Percentiles rank a stretch among this genome's conserved stretches.
Conservation (phyloP, 1,140 invertebrate species). For the Drosophila quadrilineata region DNA sequence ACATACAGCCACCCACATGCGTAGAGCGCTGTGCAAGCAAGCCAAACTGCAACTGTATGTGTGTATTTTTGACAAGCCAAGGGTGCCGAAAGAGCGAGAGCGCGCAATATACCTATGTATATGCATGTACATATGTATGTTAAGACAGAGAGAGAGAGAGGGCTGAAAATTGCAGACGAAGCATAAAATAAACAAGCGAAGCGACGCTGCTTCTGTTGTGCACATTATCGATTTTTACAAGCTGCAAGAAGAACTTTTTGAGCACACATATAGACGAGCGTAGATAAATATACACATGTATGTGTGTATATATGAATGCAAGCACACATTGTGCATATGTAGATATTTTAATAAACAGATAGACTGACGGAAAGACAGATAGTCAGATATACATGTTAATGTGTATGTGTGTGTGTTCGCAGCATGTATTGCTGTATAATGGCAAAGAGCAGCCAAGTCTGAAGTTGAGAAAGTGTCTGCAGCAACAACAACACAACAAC, state of each 20-base stretch:
- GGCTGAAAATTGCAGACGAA: conserved; percentile 76
- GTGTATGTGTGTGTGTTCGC: too few relatives aligned
- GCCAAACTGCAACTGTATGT: conserved; percentile 30
- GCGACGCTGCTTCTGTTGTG: conserved; percentile 34
- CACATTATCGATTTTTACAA: conserved; percentile 69
- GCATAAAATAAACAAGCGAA: conserved; percentile 75
- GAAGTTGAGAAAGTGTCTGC: conserved; percentile 20
- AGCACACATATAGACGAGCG: conserved; percentile 23
- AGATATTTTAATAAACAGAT: too few relatives aligned
- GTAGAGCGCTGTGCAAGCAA: conserved; percentile 2
- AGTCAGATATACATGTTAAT: too few relatives aligned
- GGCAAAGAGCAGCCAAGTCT: conserved; percentile 31
- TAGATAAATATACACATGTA: conserved; percentile 5
- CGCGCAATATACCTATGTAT: too few relatives aligned
- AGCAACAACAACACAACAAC: conserved; percentile 21
- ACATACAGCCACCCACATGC: too few relatives aligned
- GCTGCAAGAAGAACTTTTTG: conserved; percentile 57
- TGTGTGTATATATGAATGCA: not conserved
- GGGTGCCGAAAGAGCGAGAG: conserved; percentile 21
- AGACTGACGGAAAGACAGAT: too few relatives aligned
- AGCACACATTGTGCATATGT: not conserved
- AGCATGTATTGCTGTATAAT: not conserved
- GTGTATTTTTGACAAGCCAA: conserved; percentile 14
- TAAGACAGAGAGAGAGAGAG: conserved; percentile 41
- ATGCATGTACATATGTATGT: too few relatives aligned